Percentiles rank a stretch among this genome's conserved stretches.
phyloP scores from a whole-genome alignment of 2,113 vertebrate species.

The Stigmatopora argus region DNA sequence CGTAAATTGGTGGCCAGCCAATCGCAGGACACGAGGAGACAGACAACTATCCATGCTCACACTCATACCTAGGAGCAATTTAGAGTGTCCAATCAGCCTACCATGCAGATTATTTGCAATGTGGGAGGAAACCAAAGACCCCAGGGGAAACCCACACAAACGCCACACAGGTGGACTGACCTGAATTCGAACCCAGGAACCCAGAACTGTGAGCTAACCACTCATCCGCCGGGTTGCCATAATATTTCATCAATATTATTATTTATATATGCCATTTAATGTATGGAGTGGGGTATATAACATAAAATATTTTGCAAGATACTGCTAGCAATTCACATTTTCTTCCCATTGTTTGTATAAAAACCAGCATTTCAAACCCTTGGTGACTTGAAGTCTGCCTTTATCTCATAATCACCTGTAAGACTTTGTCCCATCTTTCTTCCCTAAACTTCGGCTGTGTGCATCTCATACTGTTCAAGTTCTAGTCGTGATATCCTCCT shows the following conservation, averaged over 20 bases:
- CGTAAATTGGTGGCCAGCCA: no score
- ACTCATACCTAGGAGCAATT: no score
- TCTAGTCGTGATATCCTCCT: constrained; percentile 21
- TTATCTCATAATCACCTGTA: constrained; percentile 72
- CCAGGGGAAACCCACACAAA: no score
- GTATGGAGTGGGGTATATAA: background rate
- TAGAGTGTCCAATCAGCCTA: no score
- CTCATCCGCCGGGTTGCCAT: constrained; percentile 1
- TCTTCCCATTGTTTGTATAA: constrained; percentile 8
- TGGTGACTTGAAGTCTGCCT: constrained; percentile 36
- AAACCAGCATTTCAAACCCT: constrained; percentile 20
- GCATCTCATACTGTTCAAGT: constrained; percentile 25
- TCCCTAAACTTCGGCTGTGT: constrained; percentile 25
- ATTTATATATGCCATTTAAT: background rate
- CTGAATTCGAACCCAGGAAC: no score
- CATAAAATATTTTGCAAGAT: background rate
- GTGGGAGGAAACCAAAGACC: no score
- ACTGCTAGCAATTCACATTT: constrained; percentile 8
- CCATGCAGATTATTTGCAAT: no score
- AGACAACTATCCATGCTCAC: no score
- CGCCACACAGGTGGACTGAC: no score
- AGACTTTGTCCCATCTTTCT: constrained; percentile 48
- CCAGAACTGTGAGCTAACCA: no score
- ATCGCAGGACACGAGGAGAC: no score
- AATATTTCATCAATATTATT: constrained; percentile 13